Evolutionary conservation across 2,888 invertebrate species (phyloP).

Genomic region (Strigamia crassipes): DNA sequence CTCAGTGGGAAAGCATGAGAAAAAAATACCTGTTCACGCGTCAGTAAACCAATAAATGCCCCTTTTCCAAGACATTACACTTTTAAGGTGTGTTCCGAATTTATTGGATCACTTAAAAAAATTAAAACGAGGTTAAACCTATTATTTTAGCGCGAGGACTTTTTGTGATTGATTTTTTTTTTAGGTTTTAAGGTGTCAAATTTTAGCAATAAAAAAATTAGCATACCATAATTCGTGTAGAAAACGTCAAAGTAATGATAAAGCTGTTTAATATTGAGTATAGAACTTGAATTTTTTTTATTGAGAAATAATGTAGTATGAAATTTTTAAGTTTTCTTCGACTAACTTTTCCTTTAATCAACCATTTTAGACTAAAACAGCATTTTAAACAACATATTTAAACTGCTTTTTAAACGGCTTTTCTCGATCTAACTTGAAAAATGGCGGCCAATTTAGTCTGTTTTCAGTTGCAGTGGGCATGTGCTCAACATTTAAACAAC

Average conservation of each 20-base stretch:
- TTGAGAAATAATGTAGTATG: no score
- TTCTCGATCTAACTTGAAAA: no score
- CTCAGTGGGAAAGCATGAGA: constrained; percentile 25
- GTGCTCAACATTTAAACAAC: no score
- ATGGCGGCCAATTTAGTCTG: no score
- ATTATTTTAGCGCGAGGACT: neutral
- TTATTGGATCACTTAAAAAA: constrained; percentile 16
- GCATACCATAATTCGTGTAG: neutral
- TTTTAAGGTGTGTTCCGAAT: constrained; percentile 28
- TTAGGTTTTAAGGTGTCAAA: neutral
- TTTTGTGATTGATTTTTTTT: neutral
- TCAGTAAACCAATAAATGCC: constrained; percentile 38
- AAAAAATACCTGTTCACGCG: constrained; percentile 39
- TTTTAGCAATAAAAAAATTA: neutral
- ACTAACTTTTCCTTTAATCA: no score
- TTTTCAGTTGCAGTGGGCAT: no score
- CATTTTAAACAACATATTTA: no score
- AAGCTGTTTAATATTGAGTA: neutral
- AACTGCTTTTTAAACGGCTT: no score
- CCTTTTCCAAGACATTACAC: constrained; percentile 28
- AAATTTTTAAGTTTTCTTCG: no score
- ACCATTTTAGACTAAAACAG: no score
- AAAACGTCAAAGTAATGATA: neutral
- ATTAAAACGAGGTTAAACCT: constrained; percentile 11
- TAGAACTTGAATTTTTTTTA: no score